Percentiles rank a stretch among this genome's conserved stretches.
Conservation (phyloP, 2,888 invertebrate species). For the Meliscaeva auricollis region DNA sequence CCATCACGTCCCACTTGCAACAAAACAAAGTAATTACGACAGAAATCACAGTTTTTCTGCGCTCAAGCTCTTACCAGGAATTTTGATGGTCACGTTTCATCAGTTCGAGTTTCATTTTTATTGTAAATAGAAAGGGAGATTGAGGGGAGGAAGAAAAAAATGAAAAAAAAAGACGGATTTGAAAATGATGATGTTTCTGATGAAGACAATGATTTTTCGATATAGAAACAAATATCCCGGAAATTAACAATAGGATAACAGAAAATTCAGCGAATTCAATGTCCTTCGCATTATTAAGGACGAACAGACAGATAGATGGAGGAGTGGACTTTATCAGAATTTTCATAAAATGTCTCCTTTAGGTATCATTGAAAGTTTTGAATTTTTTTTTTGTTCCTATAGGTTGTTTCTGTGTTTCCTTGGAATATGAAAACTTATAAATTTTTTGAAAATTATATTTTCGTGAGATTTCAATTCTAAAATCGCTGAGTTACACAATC, state of each 20-base stretch:
- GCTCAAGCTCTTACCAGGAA: not conserved
- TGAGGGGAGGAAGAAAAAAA: not conserved
- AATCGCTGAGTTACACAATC: constrained; percentile 29
- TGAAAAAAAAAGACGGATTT: constrained; percentile 25
- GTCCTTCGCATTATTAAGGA: not conserved
- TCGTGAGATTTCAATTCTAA: constrained; percentile 18
- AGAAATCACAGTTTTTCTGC: not conserved
- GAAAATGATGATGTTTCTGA: constrained; percentile 25
- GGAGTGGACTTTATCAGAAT: too few relatives aligned
- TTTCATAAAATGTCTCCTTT: not conserved
- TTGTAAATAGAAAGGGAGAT: constrained; percentile 14
- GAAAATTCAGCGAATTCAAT: not conserved
- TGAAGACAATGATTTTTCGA: constrained; percentile 65
- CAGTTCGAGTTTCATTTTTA: constrained; percentile 42
- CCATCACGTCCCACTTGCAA: constrained; percentile 63
- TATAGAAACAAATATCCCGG: constrained; percentile 37
- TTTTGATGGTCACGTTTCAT: constrained; percentile 65
- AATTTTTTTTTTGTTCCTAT: too few relatives aligned
- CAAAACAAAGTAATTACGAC: constrained; percentile 1
- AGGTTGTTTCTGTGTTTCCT: not conserved
- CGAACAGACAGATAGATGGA: too few relatives aligned
- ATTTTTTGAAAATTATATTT: not conserved
- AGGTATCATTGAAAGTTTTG: not conserved
- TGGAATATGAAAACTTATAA: not conserved
- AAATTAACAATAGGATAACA: constrained; percentile 34